These are phyloP conservation scores for Tortrix viridana DNA, from an alignment of 2,888 invertebrate species.

Conservation along the genomic window DNA sequence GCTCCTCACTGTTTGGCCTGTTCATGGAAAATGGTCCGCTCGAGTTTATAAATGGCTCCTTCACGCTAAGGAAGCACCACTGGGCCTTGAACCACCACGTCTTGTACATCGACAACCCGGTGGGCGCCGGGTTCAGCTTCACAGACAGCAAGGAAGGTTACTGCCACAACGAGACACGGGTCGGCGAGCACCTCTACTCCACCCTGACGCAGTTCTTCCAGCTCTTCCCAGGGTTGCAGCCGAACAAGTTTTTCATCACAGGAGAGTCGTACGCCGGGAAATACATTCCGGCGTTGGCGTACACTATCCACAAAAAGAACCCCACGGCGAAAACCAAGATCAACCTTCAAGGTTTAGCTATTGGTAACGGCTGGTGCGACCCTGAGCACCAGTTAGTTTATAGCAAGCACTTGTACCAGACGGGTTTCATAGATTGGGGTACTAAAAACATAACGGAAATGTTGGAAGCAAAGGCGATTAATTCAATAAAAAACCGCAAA, in stretches of 20 bases:
- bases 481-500: constrained; percentile 5
- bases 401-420: constrained; percentile 35
- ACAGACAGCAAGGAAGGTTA: constrained; percentile 90
- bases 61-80: constrained; percentile 87
- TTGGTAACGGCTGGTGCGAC: constrained; percentile 39
- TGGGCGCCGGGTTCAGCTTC: constrained; percentile 96
- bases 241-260: constrained; percentile 92
- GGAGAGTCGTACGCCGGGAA: constrained; percentile 96
- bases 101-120: constrained; percentile 96
- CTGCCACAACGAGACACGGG: constrained; percentile 90
- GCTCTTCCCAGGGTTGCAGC: constrained; percentile 90
- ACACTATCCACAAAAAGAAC: constrained; percentile 88
- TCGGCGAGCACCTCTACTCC: constrained; percentile 91
- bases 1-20: constrained; percentile 90
- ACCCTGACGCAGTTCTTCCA: constrained; percentile 92
- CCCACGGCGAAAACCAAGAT: constrained; percentile 87
- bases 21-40: constrained; percentile 93
- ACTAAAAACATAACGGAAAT: not conserved
- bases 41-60: constrained; percentile 58
- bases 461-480: not conserved
- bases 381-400: constrained; percentile 38
- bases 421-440: constrained; percentile 53
- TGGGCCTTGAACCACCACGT: constrained; percentile 92
- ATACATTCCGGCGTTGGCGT: constrained; percentile 89
- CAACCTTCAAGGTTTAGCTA: constrained; percentile 71